Percentiles rank a stretch among this genome's conserved stretches.
Conservation (phyloP, 2,888 invertebrate species). For the Mythimna albipuncta region DNA sequence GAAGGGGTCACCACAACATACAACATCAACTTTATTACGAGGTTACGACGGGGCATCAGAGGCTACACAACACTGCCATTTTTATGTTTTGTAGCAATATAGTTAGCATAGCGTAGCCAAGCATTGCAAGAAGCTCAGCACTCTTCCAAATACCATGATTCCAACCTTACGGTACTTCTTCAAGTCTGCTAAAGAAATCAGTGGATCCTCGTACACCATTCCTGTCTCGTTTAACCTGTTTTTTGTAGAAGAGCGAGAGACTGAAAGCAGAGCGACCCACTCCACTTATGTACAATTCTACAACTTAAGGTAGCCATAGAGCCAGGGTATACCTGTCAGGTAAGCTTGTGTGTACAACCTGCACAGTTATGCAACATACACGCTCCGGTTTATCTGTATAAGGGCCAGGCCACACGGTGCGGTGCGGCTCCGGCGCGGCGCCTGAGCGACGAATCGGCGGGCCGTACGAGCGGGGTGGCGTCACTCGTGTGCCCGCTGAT, state of each 20-base stretch:
- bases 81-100: neutral
- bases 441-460: too few species aligned
- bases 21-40: neutral
- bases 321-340: too few species aligned
- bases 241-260: neutral
- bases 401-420: too few species aligned
- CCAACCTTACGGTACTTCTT: neutral
- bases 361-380: too few species aligned
- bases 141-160: neutral
- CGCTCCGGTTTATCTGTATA: too few species aligned
- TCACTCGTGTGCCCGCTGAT: too few species aligned
- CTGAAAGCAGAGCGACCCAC: neutral
- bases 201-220: neutral
- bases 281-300: neutral
- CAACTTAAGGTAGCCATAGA: neutral
- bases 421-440: too few species aligned
- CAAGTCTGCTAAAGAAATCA: too few species aligned
- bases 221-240: neutral
- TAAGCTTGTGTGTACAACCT: too few species aligned
- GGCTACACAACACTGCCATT: neutral
- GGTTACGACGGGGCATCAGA: neutral
- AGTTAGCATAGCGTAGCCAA: conserved; percentile 1
- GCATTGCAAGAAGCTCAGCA: neutral
- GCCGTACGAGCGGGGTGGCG: too few species aligned
- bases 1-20: neutral